These are phyloP conservation scores for Caenorhabditis sinica DNA, from an alignment of 2,888 invertebrate genomes.

Conservation along the genomic window DNA sequence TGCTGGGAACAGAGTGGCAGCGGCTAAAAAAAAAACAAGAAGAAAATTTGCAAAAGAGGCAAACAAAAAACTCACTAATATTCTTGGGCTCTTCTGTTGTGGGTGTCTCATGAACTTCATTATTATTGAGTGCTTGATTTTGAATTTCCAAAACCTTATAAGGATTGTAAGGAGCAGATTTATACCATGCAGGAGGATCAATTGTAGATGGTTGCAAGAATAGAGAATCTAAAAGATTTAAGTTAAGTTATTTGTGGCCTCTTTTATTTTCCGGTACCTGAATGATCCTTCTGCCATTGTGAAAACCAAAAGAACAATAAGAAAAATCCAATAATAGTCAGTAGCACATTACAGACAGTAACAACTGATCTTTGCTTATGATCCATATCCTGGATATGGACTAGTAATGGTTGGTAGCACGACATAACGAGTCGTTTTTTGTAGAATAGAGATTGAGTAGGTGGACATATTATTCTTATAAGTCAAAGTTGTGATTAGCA, in stretches of 20 bases:
- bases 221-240: too few relatives aligned
- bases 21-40: conserved; percentile 22
- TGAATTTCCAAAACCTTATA: not conserved
- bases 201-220: too few relatives aligned
- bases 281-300: not conserved
- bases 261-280: not conserved
- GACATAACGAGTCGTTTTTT: not conserved
- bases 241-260: not conserved
- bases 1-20: conserved; percentile 13
- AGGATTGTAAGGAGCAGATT: not conserved
- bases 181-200: too few relatives aligned
- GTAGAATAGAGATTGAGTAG: too few relatives aligned
- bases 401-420: not conserved
- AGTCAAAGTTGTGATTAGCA: too few relatives aligned
- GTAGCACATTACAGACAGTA: not conserved
- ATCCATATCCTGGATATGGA: not conserved
- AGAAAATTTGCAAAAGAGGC: too few relatives aligned
- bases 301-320: conserved; percentile 1
- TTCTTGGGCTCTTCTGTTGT: not conserved
- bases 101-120: too few relatives aligned
- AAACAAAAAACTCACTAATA: not conserved
- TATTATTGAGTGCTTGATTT: too few relatives aligned
- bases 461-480: too few relatives aligned
- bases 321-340: conserved; percentile 4
- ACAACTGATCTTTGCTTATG: not conserved